These are phyloP conservation scores for Ypsolopha scabrella DNA, from an alignment of 2,888 invertebrate species.

Conservation along the genomic window DNA sequence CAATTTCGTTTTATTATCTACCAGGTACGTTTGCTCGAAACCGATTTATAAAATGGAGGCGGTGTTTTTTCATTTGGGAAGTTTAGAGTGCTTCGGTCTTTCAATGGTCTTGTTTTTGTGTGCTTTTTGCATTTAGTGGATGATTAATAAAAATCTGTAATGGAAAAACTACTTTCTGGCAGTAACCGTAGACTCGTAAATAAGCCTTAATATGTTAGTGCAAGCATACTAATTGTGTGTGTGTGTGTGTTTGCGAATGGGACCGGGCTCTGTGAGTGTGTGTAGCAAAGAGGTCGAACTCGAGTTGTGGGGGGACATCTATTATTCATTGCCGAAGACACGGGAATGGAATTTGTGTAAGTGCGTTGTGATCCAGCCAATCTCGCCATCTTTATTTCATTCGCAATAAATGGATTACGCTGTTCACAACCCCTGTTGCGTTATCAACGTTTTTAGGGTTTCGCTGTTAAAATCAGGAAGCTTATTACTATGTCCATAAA, in stretches of 20 bases:
- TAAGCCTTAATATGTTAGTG: background rate
- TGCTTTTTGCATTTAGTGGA: background rate
- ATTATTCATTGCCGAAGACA: conserved; percentile 65
- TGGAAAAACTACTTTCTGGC: conserved; percentile 6
- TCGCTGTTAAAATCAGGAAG: background rate
- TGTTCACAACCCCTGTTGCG: conserved; percentile 46
- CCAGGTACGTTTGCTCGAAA: too few species aligned
- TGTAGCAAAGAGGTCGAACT: conserved; percentile 28
- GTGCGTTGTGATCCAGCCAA: conserved; percentile 64
- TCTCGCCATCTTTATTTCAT: conserved; percentile 63
- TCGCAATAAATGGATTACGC: conserved; percentile 60
- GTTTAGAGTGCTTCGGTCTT: background rate
- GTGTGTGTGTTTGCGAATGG: background rate
- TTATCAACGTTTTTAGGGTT: conserved; percentile 35
- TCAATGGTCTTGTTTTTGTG: background rate
- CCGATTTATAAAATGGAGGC: too few species aligned
- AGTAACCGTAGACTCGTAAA: conserved; percentile 3
- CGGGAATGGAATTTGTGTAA: conserved; percentile 64
- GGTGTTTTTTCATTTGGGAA: too few species aligned
- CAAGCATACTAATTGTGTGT: background rate
- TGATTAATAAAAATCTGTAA: conserved; percentile 1
- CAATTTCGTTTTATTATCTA: too few species aligned
- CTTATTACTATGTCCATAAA: conserved; percentile 4
- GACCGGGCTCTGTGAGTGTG: conserved; percentile 17
- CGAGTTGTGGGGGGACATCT: conserved; percentile 39